A percentile compares a stretch with the other conserved stretches of the same genome.
Conservation (phyloP, 2,797 vertebrate genomes). For the Florisuga fusca region DNA sequence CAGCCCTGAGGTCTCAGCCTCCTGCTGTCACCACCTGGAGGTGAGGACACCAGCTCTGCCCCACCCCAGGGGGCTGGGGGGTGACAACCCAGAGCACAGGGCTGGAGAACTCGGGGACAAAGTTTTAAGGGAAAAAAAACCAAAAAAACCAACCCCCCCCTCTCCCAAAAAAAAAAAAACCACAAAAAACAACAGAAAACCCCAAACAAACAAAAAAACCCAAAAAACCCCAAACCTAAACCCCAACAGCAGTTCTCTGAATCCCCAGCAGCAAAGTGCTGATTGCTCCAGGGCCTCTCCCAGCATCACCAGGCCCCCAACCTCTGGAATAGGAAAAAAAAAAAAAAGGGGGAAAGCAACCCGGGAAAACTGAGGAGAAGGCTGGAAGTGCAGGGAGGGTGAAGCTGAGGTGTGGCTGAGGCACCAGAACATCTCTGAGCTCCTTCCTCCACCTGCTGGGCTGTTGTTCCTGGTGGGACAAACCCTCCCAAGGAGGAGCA, state of each 20-base stretch:
- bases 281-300: neutral
- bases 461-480: no score
- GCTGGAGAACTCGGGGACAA: neutral
- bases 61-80: fast-evolving
- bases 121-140: neutral
- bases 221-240: no score
- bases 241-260: neutral
- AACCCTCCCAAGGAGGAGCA: no score
- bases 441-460: no score
- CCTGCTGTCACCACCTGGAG: neutral
- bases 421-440: no score
- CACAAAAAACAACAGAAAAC: no score
- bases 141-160: no score
- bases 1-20: neutral
- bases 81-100: neutral
- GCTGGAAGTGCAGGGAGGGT: fast-evolving
- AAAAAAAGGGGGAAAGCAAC: neutral
- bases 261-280: neutral
- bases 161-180: no score
- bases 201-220: no score
- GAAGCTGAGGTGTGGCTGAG: no score
- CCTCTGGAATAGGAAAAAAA: neutral
- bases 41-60: neutral
- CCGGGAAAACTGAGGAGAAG: no score
- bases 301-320: neutral